Evolutionary conservation across 1,140 invertebrate species (phyloP).

Genomic region (Aphelenchoides avenae): DNA sequence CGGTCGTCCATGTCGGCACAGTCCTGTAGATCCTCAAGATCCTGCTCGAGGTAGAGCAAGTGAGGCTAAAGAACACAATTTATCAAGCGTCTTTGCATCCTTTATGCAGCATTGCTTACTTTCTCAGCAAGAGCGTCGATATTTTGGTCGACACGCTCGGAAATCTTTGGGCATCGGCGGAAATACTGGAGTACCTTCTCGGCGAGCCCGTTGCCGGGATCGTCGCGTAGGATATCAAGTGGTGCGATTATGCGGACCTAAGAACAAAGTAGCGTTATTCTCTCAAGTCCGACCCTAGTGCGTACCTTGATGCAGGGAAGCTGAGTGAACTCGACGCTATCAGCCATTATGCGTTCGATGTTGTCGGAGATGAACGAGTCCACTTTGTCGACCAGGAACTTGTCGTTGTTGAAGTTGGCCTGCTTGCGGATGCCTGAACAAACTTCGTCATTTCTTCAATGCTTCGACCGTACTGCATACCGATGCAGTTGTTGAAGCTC

Average conservation of each 20-base stretch:
- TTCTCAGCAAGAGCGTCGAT: slow-evolving; percentile 34
- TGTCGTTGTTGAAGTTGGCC: slow-evolving; percentile 52
- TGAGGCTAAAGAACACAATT: slow-evolving; percentile 65
- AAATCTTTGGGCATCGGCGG: slow-evolving; percentile 25
- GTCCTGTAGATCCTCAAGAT: slow-evolving; percentile 72
- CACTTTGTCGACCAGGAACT: slow-evolving; percentile 40
- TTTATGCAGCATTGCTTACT: slow-evolving; percentile 24
- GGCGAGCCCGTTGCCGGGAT: slow-evolving; percentile 2
- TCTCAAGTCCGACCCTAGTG: slow-evolving; percentile 35
- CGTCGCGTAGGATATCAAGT: slow-evolving; percentile 1
- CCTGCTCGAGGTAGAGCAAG: slow-evolving; percentile 71
- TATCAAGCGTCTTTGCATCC: slow-evolving; percentile 3
- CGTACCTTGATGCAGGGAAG: slow-evolving; percentile 66
- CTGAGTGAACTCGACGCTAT: slow-evolving; percentile 64
- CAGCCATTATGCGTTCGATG: slow-evolving; percentile 64
- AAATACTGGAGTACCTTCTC: slow-evolving; percentile 37
- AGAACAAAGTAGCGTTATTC: slow-evolving; percentile 5
- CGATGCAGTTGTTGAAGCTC: slow-evolving; percentile 69
- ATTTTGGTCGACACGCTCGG: slow-evolving; percentile 42
- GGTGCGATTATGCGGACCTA: slow-evolving; percentile 6
- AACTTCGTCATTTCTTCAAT: not conserved
- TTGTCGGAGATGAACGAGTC: slow-evolving; percentile 43
- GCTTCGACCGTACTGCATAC: slow-evolving; percentile 41
- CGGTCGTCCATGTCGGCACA: slow-evolving; percentile 70
- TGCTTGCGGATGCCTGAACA: slow-evolving; percentile 49